These are phyloP conservation scores for Empis livida DNA, from an alignment of 2,888 invertebrate species.

Conservation along the genomic window DNA sequence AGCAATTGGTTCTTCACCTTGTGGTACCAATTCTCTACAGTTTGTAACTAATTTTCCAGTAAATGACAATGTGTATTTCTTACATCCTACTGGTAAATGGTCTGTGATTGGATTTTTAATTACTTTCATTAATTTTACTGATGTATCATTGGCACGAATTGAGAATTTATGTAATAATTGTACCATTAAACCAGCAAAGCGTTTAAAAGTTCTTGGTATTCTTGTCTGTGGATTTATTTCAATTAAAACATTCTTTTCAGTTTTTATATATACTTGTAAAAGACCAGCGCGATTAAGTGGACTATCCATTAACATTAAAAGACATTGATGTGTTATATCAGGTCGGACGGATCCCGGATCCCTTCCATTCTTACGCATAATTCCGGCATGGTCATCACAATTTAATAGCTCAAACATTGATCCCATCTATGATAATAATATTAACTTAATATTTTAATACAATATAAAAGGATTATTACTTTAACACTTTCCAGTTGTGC, in stretches of 20 bases:
- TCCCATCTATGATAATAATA: slow-evolving; percentile 50
- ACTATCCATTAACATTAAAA: slow-evolving; percentile 95
- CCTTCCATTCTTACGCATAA: slow-evolving; percentile 73
- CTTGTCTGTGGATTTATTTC: slow-evolving; percentile 95
- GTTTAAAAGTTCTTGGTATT: slow-evolving; percentile 91
- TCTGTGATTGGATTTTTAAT: slow-evolving; percentile 93
- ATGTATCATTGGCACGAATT: slow-evolving; percentile 80
- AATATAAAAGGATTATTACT: too few species aligned
- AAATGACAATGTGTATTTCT: slow-evolving; percentile 82
- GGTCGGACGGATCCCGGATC: slow-evolving; percentile 85
- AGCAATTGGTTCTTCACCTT: slow-evolving; percentile 67
- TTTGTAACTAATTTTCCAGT: slow-evolving; percentile 56
- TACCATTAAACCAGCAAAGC: slow-evolving; percentile 95
- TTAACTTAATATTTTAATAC: too few species aligned
- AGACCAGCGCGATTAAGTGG: slow-evolving; percentile 92
- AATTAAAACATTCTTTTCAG: slow-evolving; percentile 83
- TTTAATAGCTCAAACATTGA: slow-evolving; percentile 82
- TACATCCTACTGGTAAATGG: slow-evolving; percentile 89
- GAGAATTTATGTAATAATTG: slow-evolving; percentile 91
- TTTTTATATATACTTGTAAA: slow-evolving; percentile 89
- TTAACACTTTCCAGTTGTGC: slow-evolving; percentile 95
- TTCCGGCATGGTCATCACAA: slow-evolving; percentile 81
- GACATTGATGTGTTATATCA: slow-evolving; percentile 94
- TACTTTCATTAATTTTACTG: slow-evolving; percentile 82
- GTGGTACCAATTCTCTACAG: slow-evolving; percentile 66